Evolutionary conservation across 2,797 vertebrate genomes (phyloP).

Genomic region (Nyctibius grandis): DNA sequence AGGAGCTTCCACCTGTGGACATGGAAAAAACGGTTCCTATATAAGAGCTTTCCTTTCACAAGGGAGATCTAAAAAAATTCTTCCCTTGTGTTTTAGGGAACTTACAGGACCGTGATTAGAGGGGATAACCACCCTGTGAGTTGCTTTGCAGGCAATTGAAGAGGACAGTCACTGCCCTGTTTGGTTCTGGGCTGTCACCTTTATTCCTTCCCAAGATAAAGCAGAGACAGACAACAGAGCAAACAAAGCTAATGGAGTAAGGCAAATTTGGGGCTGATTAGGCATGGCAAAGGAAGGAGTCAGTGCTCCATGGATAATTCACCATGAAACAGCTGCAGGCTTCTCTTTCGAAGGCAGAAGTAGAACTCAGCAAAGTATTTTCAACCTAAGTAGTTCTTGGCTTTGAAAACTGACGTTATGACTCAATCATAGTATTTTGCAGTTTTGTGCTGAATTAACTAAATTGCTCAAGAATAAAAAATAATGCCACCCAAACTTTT

Average conservation of each 20-base stretch:
- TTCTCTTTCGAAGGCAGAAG: slow-evolving; percentile 21
- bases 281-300: slow-evolving; percentile 37
- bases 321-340: slow-evolving; percentile 28
- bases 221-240: slow-evolving; percentile 46
- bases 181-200: slow-evolving; percentile 35
- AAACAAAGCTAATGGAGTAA: slow-evolving; percentile 53
- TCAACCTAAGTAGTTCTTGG: background rate
- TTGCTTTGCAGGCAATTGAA: background rate
- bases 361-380: slow-evolving; percentile 25
- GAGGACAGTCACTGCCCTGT: background rate
- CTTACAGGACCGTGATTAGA: background rate
- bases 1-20: background rate
- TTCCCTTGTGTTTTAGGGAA: background rate
- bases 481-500: background rate
- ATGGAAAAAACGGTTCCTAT: background rate
- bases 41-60: background rate
- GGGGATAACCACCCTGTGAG: background rate
- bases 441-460: background rate
- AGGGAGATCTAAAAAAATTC: background rate
- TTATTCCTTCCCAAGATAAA: slow-evolving; percentile 56
- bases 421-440: background rate
- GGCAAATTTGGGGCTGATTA: slow-evolving; percentile 53
- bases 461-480: background rate
- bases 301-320: slow-evolving; percentile 41
- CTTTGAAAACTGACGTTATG: background rate